Percentiles rank a stretch among this genome's conserved stretches.
Evolutionary conservation across 1,140 invertebrate genomes (phyloP).

Genomic region (Brachionus plicatilis): DNA sequence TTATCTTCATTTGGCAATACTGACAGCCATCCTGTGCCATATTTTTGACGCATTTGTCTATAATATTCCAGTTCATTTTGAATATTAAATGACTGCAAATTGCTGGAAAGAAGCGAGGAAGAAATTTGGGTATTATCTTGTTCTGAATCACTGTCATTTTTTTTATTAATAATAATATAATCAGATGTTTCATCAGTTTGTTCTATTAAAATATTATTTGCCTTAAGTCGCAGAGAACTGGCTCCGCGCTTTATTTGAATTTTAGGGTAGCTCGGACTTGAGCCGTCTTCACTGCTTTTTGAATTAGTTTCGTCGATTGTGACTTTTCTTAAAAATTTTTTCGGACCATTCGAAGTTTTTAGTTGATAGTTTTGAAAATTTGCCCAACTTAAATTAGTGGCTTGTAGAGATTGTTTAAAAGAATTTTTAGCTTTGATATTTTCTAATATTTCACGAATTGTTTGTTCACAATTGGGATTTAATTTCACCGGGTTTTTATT

Average conservation of each 20-base stretch:
- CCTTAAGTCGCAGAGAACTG: background rate
- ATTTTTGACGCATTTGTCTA: slow-evolving; percentile 6
- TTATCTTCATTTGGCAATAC: background rate
- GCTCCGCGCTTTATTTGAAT: background rate
- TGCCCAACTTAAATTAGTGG: background rate
- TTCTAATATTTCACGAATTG: background rate
- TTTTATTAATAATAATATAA: background rate
- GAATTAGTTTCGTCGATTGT: background rate
- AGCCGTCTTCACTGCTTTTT: background rate
- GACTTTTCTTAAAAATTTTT: background rate
- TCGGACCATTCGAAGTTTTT: background rate
- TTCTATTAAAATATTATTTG: slow-evolving; percentile 24
- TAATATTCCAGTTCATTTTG: slow-evolving; percentile 14
- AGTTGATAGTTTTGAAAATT: background rate
- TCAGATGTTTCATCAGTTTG: background rate
- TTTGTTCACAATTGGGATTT: background rate
- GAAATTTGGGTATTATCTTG: background rate
- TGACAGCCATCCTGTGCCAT: slow-evolving; percentile 9
- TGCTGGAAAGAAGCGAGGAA: background rate
- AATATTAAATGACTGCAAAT: background rate
- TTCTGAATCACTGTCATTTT: slow-evolving; percentile 10
- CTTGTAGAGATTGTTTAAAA: background rate
- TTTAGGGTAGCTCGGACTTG: background rate
- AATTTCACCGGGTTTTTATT: slow-evolving; percentile 21
- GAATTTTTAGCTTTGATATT: background rate